A percentile compares a stretch with the other conserved stretches of the same genome.
Conservation (phyloP, 2,797 vertebrate species). For the Phrynocephalus forsythii region DNA sequence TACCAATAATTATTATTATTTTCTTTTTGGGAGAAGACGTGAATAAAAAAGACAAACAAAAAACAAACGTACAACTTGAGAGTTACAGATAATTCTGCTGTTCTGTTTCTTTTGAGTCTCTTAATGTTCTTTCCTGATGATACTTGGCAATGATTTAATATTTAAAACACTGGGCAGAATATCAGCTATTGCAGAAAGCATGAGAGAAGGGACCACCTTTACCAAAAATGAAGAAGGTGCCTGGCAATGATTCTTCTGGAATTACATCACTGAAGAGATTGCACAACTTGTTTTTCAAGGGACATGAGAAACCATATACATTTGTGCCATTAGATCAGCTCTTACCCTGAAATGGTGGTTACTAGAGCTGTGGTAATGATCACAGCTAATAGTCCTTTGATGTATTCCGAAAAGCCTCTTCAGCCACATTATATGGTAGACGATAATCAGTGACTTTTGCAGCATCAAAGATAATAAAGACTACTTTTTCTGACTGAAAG, state of each 20-base stretch:
- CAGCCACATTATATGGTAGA: no score
- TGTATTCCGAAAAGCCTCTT: neutral
- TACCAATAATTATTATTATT: constrained; percentile 4
- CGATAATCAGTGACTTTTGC: neutral
- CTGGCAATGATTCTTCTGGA: neutral
- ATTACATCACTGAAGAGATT: neutral
- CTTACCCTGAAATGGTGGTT: constrained; percentile 3
- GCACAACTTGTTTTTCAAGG: neutral
- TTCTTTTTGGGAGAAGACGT: neutral
- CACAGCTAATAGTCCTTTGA: neutral
- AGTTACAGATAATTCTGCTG: neutral
- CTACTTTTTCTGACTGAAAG: no score
- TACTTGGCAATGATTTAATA: accelerated
- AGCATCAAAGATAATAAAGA: neutral
- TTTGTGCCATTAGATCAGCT: neutral
- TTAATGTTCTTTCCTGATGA: neutral
- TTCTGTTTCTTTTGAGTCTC: neutral
- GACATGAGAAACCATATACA: neutral
- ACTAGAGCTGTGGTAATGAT: neutral
- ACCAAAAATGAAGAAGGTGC: neutral
- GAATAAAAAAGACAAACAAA: neutral
- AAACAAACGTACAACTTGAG: neutral
- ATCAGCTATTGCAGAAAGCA: constrained; percentile 5
- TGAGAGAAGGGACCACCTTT: neutral
- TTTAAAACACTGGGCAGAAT: neutral